Percentiles rank a stretch among this genome's conserved stretches.
Evolutionary conservation across 2,113 vertebrate genomes (phyloP).

Genomic region (Aldabrachelys gigantea): DNA sequence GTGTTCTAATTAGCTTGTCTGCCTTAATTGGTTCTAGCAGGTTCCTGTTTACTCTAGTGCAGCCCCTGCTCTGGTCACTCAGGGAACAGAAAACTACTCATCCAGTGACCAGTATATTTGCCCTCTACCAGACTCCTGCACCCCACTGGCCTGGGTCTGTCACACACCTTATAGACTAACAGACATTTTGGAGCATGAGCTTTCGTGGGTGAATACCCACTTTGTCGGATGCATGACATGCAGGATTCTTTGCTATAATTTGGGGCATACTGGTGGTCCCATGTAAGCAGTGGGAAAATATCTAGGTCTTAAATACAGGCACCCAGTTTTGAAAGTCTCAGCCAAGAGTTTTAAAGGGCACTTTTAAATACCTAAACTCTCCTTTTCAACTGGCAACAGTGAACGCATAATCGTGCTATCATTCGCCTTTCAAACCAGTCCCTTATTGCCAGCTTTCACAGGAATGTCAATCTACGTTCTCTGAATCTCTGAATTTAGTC

Average conservation of each 20-base stretch:
- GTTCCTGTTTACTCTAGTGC: too few species aligned
- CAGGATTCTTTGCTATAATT: neutral
- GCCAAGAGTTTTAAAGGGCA: neutral
- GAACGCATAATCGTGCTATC: neutral
- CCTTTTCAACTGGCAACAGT: neutral
- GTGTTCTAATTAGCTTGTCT: too few species aligned
- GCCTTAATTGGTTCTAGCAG: too few species aligned
- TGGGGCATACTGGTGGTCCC: neutral
- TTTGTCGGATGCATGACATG: too few species aligned
- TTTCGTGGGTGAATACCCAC: too few species aligned
- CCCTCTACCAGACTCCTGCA: too few species aligned
- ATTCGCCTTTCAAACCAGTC: neutral
- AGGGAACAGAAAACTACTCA: too few species aligned
- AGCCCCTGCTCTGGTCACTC: too few species aligned
- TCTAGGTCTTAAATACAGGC: neutral
- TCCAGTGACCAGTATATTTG: too few species aligned
- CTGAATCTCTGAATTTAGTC: neutral
- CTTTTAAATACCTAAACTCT: neutral
- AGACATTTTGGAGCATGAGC: too few species aligned
- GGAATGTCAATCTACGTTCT: neutral
- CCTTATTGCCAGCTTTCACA: fast-evolving
- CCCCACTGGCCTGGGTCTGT: too few species aligned
- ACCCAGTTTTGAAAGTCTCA: neutral
- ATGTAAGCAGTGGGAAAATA: neutral
- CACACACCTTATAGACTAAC: too few species aligned